Evolutionary conservation across 2,888 invertebrate species (phyloP).

Genomic region (Meiosimyza platycephala): DNA sequence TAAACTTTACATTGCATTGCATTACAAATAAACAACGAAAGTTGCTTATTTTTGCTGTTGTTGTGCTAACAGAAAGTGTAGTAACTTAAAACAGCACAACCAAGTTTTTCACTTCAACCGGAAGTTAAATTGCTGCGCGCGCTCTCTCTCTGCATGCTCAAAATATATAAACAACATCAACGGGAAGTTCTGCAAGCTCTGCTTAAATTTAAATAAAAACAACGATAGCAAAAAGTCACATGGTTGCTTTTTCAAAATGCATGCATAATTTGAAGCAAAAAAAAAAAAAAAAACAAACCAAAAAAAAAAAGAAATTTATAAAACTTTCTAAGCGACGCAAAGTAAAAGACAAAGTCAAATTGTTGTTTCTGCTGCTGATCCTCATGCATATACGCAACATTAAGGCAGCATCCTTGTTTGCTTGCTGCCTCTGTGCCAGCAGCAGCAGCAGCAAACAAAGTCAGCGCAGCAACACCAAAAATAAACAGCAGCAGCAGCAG

Average conservation of each 20-base stretch:
- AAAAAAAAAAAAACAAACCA: too few relatives aligned
- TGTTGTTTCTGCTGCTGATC: background rate
- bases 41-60: background rate
- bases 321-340: background rate
- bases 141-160: slow-evolving; percentile 10
- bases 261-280: slow-evolving; percentile 2
- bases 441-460: too few relatives aligned
- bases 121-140: slow-evolving; percentile 20
- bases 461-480: slow-evolving; percentile 10
- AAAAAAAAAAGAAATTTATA: background rate
- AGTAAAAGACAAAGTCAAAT: slow-evolving; percentile 17
- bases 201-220: background rate
- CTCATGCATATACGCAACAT: background rate
- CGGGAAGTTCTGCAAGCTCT: background rate
- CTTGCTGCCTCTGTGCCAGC: background rate
- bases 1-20: slow-evolving; percentile 5
- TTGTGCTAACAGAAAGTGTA: background rate
- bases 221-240: slow-evolving; percentile 5
- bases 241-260: slow-evolving; percentile 6
- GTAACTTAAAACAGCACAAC: slow-evolving; percentile 2
- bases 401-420: too few relatives aligned
- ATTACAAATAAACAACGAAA: background rate
- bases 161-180: slow-evolving; percentile 6
- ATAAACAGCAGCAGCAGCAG: slow-evolving; percentile 22
- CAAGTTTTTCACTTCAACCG: slow-evolving; percentile 26